Base-by-base conservation (phyloP, 2,797 vertebrate genomes). In the Cuniculus paca region DNA sequence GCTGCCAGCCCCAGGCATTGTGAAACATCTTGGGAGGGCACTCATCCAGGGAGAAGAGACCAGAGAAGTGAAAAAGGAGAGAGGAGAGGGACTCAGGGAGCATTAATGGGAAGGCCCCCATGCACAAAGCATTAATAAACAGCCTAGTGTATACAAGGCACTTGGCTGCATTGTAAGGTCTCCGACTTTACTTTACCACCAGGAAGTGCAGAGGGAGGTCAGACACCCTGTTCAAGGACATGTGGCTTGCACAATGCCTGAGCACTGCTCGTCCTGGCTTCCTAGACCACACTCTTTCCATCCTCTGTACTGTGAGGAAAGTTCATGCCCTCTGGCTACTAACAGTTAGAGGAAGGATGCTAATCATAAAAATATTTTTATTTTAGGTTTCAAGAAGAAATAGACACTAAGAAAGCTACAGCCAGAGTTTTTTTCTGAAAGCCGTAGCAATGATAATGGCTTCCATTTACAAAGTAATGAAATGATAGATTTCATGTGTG, bases 321-420 rank as follows among this genome's bases (percentile, higher is more conserved):
- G 24, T 4, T 70, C 39, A n/a, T 45, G 20, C 17, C 50, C 65
- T 81, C 81, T 58, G 48, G 24, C 24, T 34, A 28, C 20, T 5
- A 60, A 34, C 26, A 48, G 56, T 42, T 42, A 42, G 14, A 77
- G 48, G 58, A 14, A 72, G 9, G 60, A 39, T 85, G n/a, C n/a
- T 24, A 26, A 52, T 19, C 36, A 60, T 48, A 54, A 81, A 52
- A 54, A 79, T 2, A 34, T 28, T 50, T 22, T 50, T 24, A n/a
- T 80, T 90, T 95, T 14, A 79, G 14, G 28, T 70, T 90, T 95
- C 26, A 52, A 81, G 77, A 91, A 80, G 58, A 72, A 88, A 65
- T 14, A 78, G 34, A 52, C 12, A 54, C 48, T 31, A 72, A 54
- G 7, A 95, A 87, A 88, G 22, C 13, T 36, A 77, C 4, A 86